These are phyloP conservation scores for Myopa testacea DNA, from an alignment of 2,888 invertebrate genomes.

Conservation along the genomic window DNA sequence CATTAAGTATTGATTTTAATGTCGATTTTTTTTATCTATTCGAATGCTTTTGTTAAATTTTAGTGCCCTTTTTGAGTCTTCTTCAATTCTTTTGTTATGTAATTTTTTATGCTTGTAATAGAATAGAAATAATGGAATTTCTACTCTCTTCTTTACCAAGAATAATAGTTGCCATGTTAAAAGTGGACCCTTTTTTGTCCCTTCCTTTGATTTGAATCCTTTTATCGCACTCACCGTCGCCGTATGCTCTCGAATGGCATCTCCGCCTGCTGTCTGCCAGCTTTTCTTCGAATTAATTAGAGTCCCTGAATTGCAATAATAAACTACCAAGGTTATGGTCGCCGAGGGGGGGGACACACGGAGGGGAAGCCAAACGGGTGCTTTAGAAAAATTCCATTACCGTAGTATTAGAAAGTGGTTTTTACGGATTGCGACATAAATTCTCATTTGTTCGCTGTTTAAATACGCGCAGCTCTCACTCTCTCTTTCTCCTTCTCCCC, in stretches of 20 bases:
- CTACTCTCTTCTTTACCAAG: too few species aligned
- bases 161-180: too few species aligned
- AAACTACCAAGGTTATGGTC: slow-evolving; percentile 60
- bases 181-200: too few species aligned
- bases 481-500: background rate
- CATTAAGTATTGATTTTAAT: too few species aligned
- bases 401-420: background rate
- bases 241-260: background rate
- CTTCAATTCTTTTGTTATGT: too few species aligned
- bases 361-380: background rate
- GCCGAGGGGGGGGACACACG: slow-evolving; percentile 31
- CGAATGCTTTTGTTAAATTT: too few species aligned
- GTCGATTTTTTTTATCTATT: too few species aligned
- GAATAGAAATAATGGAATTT: too few species aligned
- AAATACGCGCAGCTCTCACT: background rate
- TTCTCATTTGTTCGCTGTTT: background rate
- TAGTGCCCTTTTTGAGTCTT: too few species aligned
- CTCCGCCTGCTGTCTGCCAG: background rate
- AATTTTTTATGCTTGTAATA: too few species aligned
- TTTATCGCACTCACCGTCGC: too few species aligned
- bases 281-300: slow-evolving; percentile 55
- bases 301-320: slow-evolving; percentile 60
- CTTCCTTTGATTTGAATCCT: too few species aligned
- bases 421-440: background rate
- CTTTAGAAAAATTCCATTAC: background rate